Conservation (phyloP, 2,888 invertebrate genomes). For the Hedychridium roseum region DNA sequence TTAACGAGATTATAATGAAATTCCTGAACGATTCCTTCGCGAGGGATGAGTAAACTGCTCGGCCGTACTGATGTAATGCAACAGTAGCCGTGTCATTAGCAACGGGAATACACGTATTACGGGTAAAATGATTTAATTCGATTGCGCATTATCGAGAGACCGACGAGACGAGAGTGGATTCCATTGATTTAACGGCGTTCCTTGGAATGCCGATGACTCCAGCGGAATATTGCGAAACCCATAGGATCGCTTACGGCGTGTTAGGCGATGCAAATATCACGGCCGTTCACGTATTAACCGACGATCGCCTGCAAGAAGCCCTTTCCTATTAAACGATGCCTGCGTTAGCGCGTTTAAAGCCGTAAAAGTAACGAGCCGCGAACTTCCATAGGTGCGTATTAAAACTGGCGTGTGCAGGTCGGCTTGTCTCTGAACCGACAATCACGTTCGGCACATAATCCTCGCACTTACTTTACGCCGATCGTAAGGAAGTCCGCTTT, state of each 20-base stretch:
- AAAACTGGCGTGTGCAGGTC: no score
- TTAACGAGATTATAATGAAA: no score
- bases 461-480: conserved; percentile 17
- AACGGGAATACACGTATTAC: no score
- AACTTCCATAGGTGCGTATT: no score
- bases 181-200: conserved; percentile 24
- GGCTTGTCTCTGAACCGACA: conserved; percentile 11
- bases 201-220: conserved; percentile 17
- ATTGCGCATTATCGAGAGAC: no score
- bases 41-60: no score
- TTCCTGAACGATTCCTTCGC: no score
- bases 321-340: conserved; percentile 28
- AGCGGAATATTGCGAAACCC: conserved; percentile 20
- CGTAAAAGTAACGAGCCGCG: conserved; percentile 24
- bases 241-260: conserved; percentile 17
- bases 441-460: conserved; percentile 23
- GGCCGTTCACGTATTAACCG: conserved; percentile 14
- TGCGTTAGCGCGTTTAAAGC: conserved; percentile 20
- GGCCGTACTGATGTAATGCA: no score
- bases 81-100: no score
- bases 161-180: conserved; percentile 13
- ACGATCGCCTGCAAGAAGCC: conserved; percentile 9
- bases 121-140: no score
- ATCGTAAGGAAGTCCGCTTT: conserved; percentile 28
- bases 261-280: conserved; percentile 25